These are phyloP conservation scores for Hirudo medicinalis DNA, from an alignment of 1,140 invertebrate species.

Conservation along the genomic window DNA sequence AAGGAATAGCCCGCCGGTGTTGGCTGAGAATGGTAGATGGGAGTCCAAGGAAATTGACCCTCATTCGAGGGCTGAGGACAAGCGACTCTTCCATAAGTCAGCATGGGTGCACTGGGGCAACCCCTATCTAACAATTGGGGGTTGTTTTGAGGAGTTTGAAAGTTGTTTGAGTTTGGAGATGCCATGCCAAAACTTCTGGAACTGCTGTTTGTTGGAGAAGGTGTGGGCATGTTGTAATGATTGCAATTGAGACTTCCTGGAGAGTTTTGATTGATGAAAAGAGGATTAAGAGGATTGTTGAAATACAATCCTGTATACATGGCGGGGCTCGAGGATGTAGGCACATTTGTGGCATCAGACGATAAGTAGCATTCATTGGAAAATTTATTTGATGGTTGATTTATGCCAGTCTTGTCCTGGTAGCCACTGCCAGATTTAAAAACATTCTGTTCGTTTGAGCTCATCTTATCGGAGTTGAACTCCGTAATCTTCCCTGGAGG, in stretches of 20 bases:
- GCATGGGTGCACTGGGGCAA: constrained; percentile 15
- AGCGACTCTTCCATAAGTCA: constrained; percentile 3
- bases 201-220: constrained; percentile 24
- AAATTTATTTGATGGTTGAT: no score
- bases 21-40: constrained; percentile 12
- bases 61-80: neutral
- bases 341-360: no score
- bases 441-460: no score
- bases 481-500: constrained; percentile 10
- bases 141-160: neutral
- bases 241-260: constrained; percentile 8
- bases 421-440: no score
- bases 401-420: no score
- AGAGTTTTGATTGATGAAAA: constrained; percentile 15
- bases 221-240: constrained; percentile 23
- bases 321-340: no score
- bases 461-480: neutral
- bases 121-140: constrained; percentile 7
- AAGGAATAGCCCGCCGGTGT: constrained; percentile 10
- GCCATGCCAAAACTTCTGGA: constrained; percentile 23
- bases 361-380: no score
- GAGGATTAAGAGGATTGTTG: neutral
- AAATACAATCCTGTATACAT: neutral
- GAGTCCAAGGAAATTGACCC: constrained; percentile 8
- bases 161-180: constrained; percentile 17